Conservation (phyloP, 1,140 invertebrate species). For the Drosophila jambulina region DNA sequence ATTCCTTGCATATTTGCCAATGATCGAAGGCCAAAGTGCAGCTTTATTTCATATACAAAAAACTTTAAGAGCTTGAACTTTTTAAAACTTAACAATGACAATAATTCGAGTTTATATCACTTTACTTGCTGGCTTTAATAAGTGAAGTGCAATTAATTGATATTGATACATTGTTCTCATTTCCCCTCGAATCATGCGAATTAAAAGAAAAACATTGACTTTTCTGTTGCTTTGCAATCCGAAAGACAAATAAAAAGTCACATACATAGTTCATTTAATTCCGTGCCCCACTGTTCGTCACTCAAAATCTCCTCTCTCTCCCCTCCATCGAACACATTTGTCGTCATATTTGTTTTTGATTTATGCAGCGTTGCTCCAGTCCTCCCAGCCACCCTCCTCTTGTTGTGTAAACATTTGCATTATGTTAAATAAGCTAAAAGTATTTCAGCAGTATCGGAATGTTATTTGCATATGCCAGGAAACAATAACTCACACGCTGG, state of each 20-base stretch:
- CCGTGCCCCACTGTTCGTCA: constrained; percentile 1
- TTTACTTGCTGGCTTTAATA: neutral
- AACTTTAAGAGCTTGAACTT: neutral
- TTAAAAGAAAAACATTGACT: constrained; percentile 3
- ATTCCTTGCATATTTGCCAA: constrained; percentile 29
- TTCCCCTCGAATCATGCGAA: neutral
- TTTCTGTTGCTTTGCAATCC: neutral
- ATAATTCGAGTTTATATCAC: neutral
- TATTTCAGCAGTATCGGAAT: constrained; percentile 65
- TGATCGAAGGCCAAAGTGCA: neutral
- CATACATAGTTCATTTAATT: constrained; percentile 13
- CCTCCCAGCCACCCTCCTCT: constrained; percentile 4
- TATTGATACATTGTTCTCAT: neutral
- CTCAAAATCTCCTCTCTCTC: neutral
- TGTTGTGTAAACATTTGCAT: constrained; percentile 67
- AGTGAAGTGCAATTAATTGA: neutral
- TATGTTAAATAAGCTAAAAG: constrained; percentile 56
- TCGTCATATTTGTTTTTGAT: constrained; percentile 67
- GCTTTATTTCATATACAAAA: too few relatives aligned
- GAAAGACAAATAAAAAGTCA: neutral
- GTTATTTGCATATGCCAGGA: constrained; percentile 61
- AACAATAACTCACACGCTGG: constrained; percentile 27
- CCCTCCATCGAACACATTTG: constrained; percentile 41
- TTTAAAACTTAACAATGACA: neutral
- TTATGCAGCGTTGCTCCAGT: constrained; percentile 60